These are phyloP conservation scores for Tetraodon nigroviridis DNA, from an alignment of 2,113 vertebrate genomes.

Conservation along the genomic window DNA sequence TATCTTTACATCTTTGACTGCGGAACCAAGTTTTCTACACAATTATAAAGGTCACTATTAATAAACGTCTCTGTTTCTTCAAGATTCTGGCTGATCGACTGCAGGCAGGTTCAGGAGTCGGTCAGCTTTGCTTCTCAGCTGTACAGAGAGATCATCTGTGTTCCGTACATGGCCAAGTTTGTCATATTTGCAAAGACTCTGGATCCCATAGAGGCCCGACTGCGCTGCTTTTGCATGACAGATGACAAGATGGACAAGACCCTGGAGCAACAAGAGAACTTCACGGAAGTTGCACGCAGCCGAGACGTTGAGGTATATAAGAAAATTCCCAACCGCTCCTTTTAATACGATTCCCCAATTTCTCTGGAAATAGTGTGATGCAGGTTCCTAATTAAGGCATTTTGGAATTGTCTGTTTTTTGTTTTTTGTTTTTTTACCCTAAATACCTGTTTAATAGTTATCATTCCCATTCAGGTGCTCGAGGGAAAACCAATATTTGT, in stretches of 20 bases:
- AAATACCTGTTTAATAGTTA: background rate
- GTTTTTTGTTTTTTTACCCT: background rate
- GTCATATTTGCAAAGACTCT: slow-evolving; percentile 98
- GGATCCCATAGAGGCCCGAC: slow-evolving; percentile 92
- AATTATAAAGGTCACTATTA: background rate
- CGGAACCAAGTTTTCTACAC: background rate
- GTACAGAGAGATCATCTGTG: slow-evolving; percentile 97
- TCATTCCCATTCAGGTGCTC: slow-evolving; percentile 77
- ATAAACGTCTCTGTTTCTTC: too few species aligned
- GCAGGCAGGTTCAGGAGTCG: slow-evolving; percentile 93
- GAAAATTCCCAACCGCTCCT: background rate
- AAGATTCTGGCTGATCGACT: slow-evolving; percentile 98
- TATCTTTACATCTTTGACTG: slow-evolving; percentile 48
- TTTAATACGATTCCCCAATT: too few species aligned
- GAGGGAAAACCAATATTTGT: slow-evolving; percentile 98
- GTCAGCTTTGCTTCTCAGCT: slow-evolving; percentile 92
- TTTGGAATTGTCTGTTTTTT: background rate
- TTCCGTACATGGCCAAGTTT: slow-evolving; percentile 99
- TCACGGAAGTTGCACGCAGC: slow-evolving; percentile 95
- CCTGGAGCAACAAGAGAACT: slow-evolving; percentile 96
- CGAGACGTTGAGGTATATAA: slow-evolving; percentile 90
- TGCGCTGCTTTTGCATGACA: slow-evolving; percentile 98
- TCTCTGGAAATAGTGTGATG: too few species aligned
- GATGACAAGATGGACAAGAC: slow-evolving; percentile 99
- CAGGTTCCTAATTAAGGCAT: too few species aligned